Evolutionary conservation across 2,797 vertebrate species (phyloP), one percentile per base, ranked within the genome.

Genomic region (Neoniphon sammara): DNA sequence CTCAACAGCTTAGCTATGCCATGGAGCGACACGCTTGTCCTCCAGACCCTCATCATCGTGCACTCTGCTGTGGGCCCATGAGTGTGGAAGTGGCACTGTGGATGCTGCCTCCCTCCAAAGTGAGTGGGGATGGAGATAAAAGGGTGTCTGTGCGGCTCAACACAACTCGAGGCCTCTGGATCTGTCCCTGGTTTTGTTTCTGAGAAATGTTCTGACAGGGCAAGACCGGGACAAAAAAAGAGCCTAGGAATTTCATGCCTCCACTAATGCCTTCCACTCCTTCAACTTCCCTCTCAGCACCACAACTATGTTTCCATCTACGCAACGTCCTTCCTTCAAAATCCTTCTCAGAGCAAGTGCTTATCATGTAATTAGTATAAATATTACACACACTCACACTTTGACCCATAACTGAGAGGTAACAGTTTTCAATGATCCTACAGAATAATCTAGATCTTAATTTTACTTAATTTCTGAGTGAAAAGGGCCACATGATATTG

Each of bases 21-120:
- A 46, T 10, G 25, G 31, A 62, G 23, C 18, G 39, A 23, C 69
- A 47, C 42, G 42, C 23, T 18, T 62, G 10, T 44, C 50, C 50
- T 62, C 25, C 59, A 63, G 59, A 55, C 49, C 50, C 44, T 52
- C 50, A 42, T 72, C 50, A 72, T 62, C 36, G 10, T 21, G 15
- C 30, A 15, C 49, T 61, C 66, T 52, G 67, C 67, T 50, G 36
- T 47, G n/a, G 20, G 56, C 67, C 31, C 21, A n/a, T 59, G 36
- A 36, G 66, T 50, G 44, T 46, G 44, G 44, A 46, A 46, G 11
- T 42, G 39, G 57, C 20, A 18, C 21, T 49, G 46, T 27, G n/a
- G 25, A 53, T 53, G 23, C 44, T 50, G 44, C 44, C 11, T 46
- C 15, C 15, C 44, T 46, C 44, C 15, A 46, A 46, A 46, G 44